Conservation (phyloP, 1,140 invertebrate species). For the Sarcophaga bullata region DNA sequence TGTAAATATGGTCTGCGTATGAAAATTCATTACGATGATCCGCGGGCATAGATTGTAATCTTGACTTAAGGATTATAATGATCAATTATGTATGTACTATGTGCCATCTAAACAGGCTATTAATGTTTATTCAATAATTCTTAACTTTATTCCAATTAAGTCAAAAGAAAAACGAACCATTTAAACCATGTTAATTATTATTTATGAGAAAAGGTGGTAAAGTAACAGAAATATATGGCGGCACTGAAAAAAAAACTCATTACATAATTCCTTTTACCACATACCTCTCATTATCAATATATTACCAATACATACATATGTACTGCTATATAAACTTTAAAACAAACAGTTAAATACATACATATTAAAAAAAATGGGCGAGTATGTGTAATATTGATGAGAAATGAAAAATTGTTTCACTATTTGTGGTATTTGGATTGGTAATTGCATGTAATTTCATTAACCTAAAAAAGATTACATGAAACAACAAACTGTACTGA, state of each 20-base stretch:
- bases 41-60: no score
- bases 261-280: neutral
- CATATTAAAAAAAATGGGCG: neutral
- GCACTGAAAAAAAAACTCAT: neutral
- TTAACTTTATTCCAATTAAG: no score
- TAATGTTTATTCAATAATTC: no score
- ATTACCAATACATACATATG: no score
- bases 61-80: no score
- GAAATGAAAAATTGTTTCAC: neutral
- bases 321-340: neutral
- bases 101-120: no score
- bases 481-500: neutral
- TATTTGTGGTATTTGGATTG: neutral
- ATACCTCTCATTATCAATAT: neutral
- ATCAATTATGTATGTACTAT: no score
- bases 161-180: no score
- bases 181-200: neutral
- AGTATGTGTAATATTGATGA: neutral
- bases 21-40: no score
- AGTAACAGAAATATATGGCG: neutral
- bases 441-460: conserved; percentile 4
- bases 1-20: no score
- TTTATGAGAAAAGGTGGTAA: neutral
- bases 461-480: neutral
- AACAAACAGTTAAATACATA: neutral